A percentile compares a stretch with the other conserved stretches of the same genome.
Conservation (phyloP, 2,113 vertebrate genomes). For the Zingel zingel region DNA sequence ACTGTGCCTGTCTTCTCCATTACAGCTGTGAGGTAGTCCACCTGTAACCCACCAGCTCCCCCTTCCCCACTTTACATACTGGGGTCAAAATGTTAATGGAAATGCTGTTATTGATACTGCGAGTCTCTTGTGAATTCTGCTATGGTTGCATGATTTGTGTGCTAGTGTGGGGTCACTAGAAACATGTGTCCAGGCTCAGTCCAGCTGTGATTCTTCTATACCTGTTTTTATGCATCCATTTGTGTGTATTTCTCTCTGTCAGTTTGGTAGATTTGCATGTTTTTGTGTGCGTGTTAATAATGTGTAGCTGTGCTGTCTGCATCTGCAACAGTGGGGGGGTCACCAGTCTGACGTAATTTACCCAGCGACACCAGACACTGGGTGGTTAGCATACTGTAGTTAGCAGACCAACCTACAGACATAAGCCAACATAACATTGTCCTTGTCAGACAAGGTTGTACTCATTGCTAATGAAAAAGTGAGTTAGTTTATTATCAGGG, state of each 20-base stretch:
- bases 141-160: conserved; percentile 24
- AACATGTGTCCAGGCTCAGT: conserved; percentile 10
- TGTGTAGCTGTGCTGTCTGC: background rate
- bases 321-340: background rate
- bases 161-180: conserved; percentile 27
- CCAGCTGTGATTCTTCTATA: conserved; percentile 3
- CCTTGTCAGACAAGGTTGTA: conserved; percentile 37
- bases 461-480: conserved; percentile 59
- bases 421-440: conserved; percentile 4
- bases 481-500: conserved; percentile 51
- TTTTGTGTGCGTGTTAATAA: conserved; percentile 6
- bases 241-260: conserved; percentile 17
- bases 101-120: conserved; percentile 49
- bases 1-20: conserved; percentile 21
- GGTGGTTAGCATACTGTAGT: background rate
- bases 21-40: conserved; percentile 27
- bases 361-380: background rate
- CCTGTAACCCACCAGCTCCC: conserved; percentile 15
- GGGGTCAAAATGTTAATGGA: conserved; percentile 55
- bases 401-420: background rate
- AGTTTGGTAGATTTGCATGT: conserved; percentile 1
- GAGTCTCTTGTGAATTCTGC: conserved; percentile 44
- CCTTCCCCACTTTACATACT: background rate
- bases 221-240: conserved; percentile 13
- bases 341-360: conserved; percentile 13